Base-by-base conservation (phyloP, 2,888 invertebrate species). In the Drosophila silvestris region DNA sequence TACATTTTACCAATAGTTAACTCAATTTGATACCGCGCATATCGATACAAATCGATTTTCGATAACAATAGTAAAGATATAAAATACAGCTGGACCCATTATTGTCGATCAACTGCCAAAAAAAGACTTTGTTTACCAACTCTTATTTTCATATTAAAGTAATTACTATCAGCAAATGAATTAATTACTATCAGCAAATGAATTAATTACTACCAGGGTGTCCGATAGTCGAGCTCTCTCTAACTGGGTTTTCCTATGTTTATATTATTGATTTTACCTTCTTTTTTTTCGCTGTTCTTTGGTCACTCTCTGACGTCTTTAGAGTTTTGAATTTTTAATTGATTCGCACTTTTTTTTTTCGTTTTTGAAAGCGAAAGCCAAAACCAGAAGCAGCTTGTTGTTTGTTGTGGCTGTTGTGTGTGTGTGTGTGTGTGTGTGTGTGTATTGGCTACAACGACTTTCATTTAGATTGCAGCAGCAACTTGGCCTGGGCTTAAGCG, bases 401-500 rank as follows among this genome's bases (percentile, higher is more conserved):
- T 58, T 64, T 67, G 10, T 47, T 53, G 1, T 33, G 28, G 28
- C 28, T 28, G 28, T 4, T 30, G 32, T 54, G 28, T 60, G 50
- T 33, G 7, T 53, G 16, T 67, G 35, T 52, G 19, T 57, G n/a
- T 52, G 10, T 33, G 5, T 35, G 19, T 41, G 54, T 62, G 37
- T 32, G 28, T 41, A 28, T 62, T 52, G 41, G 39, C 50, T 47
- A 16, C 74, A 47, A 69, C 70, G 74, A 65, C 66, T 74, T 85
- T 77, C 70, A 75, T 78, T 69, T 65, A 65, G 79, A 52, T 47
- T 65, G 61, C 33, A 50, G 54, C 35, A 14, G 16, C 5, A 16
- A 35, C 69, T 61, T 12, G 6, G 35, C 51, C 47, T 3, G 9
- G 39, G 75, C 75, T 81, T 89, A 84, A 90, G 86, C 87, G 81